Conservation (phyloP, 1,140 invertebrate species). For the Holcopasites calliopsidis region DNA sequence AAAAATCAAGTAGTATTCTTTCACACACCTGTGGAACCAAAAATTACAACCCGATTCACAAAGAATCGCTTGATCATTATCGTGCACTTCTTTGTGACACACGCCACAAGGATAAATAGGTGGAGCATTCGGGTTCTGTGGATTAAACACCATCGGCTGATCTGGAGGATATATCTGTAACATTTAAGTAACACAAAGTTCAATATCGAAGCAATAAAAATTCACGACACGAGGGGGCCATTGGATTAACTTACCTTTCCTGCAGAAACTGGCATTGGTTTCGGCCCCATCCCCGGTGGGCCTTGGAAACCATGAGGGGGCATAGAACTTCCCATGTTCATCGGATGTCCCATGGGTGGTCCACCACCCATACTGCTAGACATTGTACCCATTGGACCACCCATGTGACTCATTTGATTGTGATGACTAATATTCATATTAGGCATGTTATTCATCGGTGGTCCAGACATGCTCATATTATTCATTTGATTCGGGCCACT, state of each 20-base stretch:
- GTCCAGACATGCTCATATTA: conserved; percentile 80
- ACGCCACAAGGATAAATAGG: conserved; percentile 98
- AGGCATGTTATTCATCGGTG: conserved; percentile 80
- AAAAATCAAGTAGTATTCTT: background rate
- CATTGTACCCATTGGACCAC: conserved; percentile 81
- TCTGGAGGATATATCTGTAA: conserved; percentile 92
- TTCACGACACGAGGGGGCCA: background rate
- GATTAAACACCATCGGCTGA: conserved; percentile 98
- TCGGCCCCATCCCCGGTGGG: conserved; percentile 79
- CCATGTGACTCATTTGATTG: conserved; percentile 81
- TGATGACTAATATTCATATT: conserved; percentile 81
- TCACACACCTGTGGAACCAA: conserved; percentile 95
- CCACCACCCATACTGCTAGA: conserved; percentile 75
- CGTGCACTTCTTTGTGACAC: conserved; percentile 99
- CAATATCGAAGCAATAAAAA: too few species aligned
- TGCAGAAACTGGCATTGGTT: conserved; percentile 93
- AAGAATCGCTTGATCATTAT: conserved; percentile 98
- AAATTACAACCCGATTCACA: conserved; percentile 99
- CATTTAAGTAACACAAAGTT: background rate
- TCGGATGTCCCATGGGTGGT: conserved; percentile 78
- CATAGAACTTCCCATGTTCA: conserved; percentile 75
- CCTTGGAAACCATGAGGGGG: conserved; percentile 78
- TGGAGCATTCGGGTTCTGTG: conserved; percentile 98
- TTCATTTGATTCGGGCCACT: conserved; percentile 75
- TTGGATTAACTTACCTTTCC: conserved; percentile 84